Percentiles rank a stretch among this genome's conserved stretches.
Evolutionary conservation across 2,888 invertebrate species (phyloP).

Genomic region (Amiota mariae): DNA sequence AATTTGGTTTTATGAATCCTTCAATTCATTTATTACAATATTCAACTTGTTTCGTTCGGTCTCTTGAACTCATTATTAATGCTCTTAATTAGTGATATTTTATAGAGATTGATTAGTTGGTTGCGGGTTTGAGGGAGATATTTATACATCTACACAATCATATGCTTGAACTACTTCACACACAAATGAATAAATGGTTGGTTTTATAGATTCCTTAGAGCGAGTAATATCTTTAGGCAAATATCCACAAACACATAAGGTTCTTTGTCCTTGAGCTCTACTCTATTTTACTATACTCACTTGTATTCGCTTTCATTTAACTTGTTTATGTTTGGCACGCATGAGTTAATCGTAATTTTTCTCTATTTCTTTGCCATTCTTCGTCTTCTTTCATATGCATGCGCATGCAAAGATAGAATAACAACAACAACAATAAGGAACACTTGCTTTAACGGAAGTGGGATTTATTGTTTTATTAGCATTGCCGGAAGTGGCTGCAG

Average conservation of each 20-base stretch:
- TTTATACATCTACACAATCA: background rate
- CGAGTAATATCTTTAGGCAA: too few species aligned
- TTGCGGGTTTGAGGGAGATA: slow-evolving; percentile 38
- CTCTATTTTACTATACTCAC: too few species aligned
- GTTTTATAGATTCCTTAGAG: too few species aligned
- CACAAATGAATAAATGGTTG: background rate
- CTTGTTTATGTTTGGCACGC: slow-evolving; percentile 16
- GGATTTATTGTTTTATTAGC: slow-evolving; percentile 57
- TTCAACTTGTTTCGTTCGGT: background rate
- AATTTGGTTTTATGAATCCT: too few species aligned
- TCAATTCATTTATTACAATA: too few species aligned
- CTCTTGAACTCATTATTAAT: slow-evolving; percentile 59
- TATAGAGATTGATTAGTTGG: slow-evolving; percentile 60
- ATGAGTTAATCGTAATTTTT: slow-evolving; percentile 25
- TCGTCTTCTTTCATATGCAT: background rate
- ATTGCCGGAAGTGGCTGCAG: slow-evolving; percentile 34
- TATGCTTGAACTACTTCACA: background rate
- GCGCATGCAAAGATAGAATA: background rate
- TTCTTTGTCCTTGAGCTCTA: background rate
- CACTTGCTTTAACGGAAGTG: slow-evolving; percentile 37
- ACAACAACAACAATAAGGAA: slow-evolving; percentile 5
- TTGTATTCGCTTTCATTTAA: background rate
- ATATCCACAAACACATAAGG: too few species aligned
- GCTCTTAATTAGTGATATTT: slow-evolving; percentile 59
- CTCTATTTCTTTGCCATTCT: background rate